Conservation (phyloP, 2,888 invertebrate species). For the Meloe dianella region DNA sequence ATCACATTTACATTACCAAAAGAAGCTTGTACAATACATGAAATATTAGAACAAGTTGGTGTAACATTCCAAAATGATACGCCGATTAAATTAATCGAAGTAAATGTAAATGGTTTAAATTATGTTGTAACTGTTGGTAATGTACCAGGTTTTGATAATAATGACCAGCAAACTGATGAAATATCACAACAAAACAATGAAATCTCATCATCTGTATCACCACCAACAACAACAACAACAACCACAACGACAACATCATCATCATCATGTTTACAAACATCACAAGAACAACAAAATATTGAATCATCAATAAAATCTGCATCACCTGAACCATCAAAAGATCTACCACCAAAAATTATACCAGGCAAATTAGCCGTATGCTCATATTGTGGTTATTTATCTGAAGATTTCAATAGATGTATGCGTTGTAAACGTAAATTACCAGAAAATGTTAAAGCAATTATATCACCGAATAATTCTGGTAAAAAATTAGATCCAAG, state of each 20-base stretch:
- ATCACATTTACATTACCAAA: constrained; percentile 83
- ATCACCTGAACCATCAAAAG: constrained; percentile 63
- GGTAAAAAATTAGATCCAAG: constrained; percentile 26
- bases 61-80: constrained; percentile 75
- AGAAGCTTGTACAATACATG: constrained; percentile 82
- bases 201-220: background rate
- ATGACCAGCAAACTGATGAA: background rate
- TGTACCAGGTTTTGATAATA: constrained; percentile 27
- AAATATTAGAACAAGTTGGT: constrained; percentile 78
- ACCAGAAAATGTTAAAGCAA: constrained; percentile 72
- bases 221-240: background rate
- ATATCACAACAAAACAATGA: background rate
- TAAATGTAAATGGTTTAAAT: constrained; percentile 76
- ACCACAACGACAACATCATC: constrained; percentile 7
- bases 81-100: constrained; percentile 75
- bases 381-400: constrained; percentile 79
- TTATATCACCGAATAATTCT: constrained; percentile 45
- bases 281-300: constrained; percentile 12
- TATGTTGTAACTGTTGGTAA: constrained; percentile 77
- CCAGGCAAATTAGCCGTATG: constrained; percentile 81
- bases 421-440: constrained; percentile 75
- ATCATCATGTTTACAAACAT: too few relatives aligned
- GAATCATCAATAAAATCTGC: constrained; percentile 32
- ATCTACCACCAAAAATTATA: constrained; percentile 64
- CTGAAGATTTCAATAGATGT: constrained; percentile 80